Percentiles rank a stretch among this genome's conserved stretches.
phyloP scores from a whole-genome alignment of 2,113 vertebrate species.

The Mus musculus region GRCm39 chr2:155555501-155556000 shows the following conservation, averaged over 20 bases:
- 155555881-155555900: background rate
- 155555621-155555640: background rate
- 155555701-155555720: background rate
- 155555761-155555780: background rate
- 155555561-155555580: background rate
- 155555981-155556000: background rate
- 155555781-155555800: background rate
- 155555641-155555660: background rate
- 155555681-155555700: background rate
- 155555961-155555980: conserved; percentile 5
- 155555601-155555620: background rate
- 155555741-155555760: background rate
- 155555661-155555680: conserved; percentile 15
- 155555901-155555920: too few species aligned
- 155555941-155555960: background rate
- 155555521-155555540: background rate
- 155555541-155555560: background rate
- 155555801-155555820: background rate
- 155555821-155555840: background rate
- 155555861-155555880: background rate
- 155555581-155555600: conserved; percentile 13
- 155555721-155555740: background rate
- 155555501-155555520: background rate
- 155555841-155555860: background rate
- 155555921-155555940: background rate